These are phyloP conservation scores for Atrina japonica DNA, from an alignment of 2,888 invertebrate species.

Conservation along the genomic window DNA sequence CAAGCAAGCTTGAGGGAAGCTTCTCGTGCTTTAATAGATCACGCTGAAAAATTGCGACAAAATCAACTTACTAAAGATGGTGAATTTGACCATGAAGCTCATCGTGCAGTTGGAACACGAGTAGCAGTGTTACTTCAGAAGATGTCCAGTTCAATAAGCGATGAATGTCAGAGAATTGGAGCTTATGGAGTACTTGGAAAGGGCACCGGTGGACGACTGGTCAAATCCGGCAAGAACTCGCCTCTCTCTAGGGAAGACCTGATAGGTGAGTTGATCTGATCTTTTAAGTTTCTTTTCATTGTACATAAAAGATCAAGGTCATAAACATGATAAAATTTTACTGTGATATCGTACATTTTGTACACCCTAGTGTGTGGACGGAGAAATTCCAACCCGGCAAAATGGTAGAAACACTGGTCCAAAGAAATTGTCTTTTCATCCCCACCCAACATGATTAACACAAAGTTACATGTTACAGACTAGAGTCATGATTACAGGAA, in stretches of 20 bases:
- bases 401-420: too few species aligned
- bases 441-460: too few species aligned
- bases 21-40: constrained; percentile 66
- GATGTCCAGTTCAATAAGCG: constrained; percentile 66
- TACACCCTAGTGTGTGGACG: too few species aligned
- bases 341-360: too few species aligned
- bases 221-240: constrained; percentile 58
- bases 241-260: constrained; percentile 66
- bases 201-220: constrained; percentile 71
- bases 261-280: constrained; percentile 65
- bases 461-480: too few species aligned
- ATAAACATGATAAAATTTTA: too few species aligned
- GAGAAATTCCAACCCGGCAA: too few species aligned
- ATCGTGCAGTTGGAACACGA: constrained; percentile 62
- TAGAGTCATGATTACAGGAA: too few species aligned
- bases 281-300: too few species aligned
- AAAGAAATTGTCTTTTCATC: too few species aligned
- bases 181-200: constrained; percentile 76
- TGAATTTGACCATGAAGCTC: constrained; percentile 66
- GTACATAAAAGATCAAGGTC: too few species aligned
- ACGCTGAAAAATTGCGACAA: constrained; percentile 69
- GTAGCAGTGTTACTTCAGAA: constrained; percentile 68
- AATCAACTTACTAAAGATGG: constrained; percentile 64
- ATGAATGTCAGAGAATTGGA: constrained; percentile 73
- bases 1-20: constrained; percentile 72